Evolutionary conservation across 2,113 vertebrate genomes (phyloP), one percentile per base, ranked within the genome.

Genomic region (Zosterops japonicus): DNA sequence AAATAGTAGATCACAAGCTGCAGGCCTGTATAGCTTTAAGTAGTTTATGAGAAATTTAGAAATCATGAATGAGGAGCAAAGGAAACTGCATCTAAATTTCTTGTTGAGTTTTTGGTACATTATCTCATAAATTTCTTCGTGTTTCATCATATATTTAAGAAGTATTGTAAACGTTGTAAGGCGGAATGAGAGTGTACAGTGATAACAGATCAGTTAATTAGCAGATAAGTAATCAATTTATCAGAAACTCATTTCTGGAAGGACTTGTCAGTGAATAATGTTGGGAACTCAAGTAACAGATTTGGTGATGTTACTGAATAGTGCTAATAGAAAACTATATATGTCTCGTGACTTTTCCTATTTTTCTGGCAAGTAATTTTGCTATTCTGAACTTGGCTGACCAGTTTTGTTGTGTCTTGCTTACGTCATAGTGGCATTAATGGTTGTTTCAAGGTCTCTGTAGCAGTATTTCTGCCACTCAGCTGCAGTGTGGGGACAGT

Each of bases 401-500:
- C 8, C 5, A 50, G 27, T 68, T 82, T 36, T 22, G 18, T 44
- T 47, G 19, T 21, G 8, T 75, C 41, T 64, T 52, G 59, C 29
- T 74, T 53, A 4, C 0, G 0, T n/a, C 31, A 4, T 5, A 8
- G 50, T 5, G 14, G 46, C 18, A 7, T 72, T 49, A 31, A 13
- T 31, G 50, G 50, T 33, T 56, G 57, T 72, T 79, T 59, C 49
- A 49, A 5, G 33, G 47, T 75, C 60, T 63, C 6, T 13, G 41
- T 57, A 9, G 64, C 8, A 5, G n/a, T 39, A 6, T 67, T 93
- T 28, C 35, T 55, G 44, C 87, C 61, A 13, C 52, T 68, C 14
- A 17, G 39, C 28, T 72, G 69, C 64, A 57, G 57, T 5, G 0
- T 21, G 35, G 52, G 71, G 47, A 59, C 56, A 79, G 47, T 22